Percentiles rank a stretch among this genome's conserved stretches.
These are phyloP conservation scores for Onychostruthus taczanowskii DNA, from an alignment of 2,113 vertebrate species.

Conservation along the genomic window DNA sequence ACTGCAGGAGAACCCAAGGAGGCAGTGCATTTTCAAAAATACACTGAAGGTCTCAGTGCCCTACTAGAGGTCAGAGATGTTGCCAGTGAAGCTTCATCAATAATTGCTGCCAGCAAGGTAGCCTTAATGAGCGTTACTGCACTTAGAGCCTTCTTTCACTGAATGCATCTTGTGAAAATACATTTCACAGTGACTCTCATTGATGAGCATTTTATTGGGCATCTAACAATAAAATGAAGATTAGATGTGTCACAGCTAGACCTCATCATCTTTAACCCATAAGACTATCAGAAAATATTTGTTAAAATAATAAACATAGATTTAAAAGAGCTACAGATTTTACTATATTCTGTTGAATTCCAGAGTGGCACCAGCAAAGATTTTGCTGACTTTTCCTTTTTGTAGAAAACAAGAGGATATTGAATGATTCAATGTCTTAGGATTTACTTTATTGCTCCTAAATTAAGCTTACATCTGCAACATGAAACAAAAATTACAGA, in stretches of 20 bases:
- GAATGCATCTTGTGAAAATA: background rate
- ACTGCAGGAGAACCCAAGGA: background rate
- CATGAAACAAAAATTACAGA: background rate
- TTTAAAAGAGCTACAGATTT: background rate
- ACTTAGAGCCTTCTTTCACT: background rate
- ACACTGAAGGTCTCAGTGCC: background rate
- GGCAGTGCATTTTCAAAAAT: background rate
- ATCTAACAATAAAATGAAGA: background rate
- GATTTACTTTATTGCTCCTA: background rate
- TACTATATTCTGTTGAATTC: background rate
- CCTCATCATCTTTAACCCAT: background rate
- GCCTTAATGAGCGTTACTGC: background rate
- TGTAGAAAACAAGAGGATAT: background rate
- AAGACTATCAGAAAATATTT: background rate
- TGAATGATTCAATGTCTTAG: background rate
- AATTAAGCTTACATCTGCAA: background rate
- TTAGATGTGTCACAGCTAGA: background rate
- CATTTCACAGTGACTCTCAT: background rate
- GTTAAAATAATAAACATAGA: background rate
- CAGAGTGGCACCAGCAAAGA: background rate
- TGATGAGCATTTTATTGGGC: background rate
- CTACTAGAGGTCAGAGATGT: background rate
- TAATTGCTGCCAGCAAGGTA: background rate
- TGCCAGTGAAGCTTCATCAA: background rate
- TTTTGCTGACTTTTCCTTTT: background rate